These are phyloP conservation scores for Solen grandis DNA, from an alignment of 1,140 invertebrate species.

Conservation along the genomic window DNA sequence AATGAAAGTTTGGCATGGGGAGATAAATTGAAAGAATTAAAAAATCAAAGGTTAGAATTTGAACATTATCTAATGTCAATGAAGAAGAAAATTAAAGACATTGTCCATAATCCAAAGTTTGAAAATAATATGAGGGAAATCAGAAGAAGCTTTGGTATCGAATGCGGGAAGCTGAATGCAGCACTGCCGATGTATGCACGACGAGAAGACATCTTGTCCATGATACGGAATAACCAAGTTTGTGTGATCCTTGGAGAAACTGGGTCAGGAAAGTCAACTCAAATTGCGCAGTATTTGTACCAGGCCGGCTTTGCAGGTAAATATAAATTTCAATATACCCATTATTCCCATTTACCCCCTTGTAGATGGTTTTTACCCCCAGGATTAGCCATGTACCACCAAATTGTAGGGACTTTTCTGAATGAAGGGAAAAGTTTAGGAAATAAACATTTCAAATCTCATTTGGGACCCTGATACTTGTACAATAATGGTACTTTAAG, in stretches of 20 bases:
- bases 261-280: constrained; percentile 90
- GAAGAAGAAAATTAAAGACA: constrained; percentile 41
- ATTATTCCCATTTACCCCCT: too few relatives aligned
- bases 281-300: constrained; percentile 76
- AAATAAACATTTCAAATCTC: too few relatives aligned
- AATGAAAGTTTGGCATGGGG: constrained; percentile 51
- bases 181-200: constrained; percentile 76
- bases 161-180: constrained; percentile 63
- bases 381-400: too few relatives aligned
- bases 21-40: constrained; percentile 67
- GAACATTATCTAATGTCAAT: constrained; percentile 33
- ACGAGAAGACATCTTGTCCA: constrained; percentile 67
- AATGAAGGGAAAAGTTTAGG: too few relatives aligned
- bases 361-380: too few relatives aligned
- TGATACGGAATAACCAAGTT: constrained; percentile 69
- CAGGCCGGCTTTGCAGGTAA: constrained; percentile 78
- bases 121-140: constrained; percentile 56
- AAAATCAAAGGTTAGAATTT: constrained; percentile 66
- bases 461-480: too few relatives aligned
- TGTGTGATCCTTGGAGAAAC: constrained; percentile 96
- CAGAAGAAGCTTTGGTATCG: constrained; percentile 63
- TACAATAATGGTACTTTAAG: too few relatives aligned
- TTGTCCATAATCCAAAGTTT: constrained; percentile 24
- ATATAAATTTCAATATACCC: too few relatives aligned
- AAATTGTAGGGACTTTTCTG: too few relatives aligned